Percentiles rank a stretch among this genome's conserved stretches.
Conservation (phyloP, 2,888 invertebrate genomes). For the Andrena praecox region DNA sequence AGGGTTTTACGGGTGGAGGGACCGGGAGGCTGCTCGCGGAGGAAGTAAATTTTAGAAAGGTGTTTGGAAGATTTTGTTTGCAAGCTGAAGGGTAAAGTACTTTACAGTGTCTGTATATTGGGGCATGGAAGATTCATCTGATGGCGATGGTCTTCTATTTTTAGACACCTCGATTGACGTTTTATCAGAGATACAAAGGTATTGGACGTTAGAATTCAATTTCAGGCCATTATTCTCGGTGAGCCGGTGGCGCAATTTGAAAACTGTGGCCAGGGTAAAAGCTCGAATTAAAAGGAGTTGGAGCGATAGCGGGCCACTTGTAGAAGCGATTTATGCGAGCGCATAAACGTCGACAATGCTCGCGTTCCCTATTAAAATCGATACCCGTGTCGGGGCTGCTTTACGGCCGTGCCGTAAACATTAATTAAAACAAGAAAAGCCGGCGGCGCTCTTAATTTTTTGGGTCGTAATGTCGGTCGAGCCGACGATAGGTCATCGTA, state of each 20-base stretch:
- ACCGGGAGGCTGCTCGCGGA: neutral
- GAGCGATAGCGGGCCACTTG: conserved; percentile 37
- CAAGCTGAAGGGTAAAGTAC: neutral
- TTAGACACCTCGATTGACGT: conserved; percentile 5
- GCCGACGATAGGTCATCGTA: conserved; percentile 37
- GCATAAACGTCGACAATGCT: conserved; percentile 68
- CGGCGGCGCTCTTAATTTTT: conserved; percentile 51
- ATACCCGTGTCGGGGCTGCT: conserved; percentile 53
- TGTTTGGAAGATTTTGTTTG: neutral
- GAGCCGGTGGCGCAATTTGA: conserved; percentile 29
- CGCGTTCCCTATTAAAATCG: conserved; percentile 67
- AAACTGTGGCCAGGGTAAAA: conserved; percentile 60
- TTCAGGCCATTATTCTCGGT: conserved; percentile 37
- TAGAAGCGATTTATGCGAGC: conserved; percentile 63
- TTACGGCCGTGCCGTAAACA: conserved; percentile 53
- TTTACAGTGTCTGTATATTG: too few relatives aligned
- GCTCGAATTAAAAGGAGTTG: conserved; percentile 62
- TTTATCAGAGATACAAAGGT: conserved; percentile 33
- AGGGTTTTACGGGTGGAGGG: conserved; percentile 20
- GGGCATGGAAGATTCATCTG: too few relatives aligned
- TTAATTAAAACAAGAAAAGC: conserved; percentile 67
- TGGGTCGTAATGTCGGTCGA: conserved; percentile 52
- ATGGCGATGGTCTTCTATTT: conserved; percentile 7
- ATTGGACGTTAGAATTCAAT: conserved; percentile 35
- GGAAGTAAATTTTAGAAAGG: neutral